Conservation (phyloP, 1,140 invertebrate genomes). For the Helicoverpa armigera region DNA sequence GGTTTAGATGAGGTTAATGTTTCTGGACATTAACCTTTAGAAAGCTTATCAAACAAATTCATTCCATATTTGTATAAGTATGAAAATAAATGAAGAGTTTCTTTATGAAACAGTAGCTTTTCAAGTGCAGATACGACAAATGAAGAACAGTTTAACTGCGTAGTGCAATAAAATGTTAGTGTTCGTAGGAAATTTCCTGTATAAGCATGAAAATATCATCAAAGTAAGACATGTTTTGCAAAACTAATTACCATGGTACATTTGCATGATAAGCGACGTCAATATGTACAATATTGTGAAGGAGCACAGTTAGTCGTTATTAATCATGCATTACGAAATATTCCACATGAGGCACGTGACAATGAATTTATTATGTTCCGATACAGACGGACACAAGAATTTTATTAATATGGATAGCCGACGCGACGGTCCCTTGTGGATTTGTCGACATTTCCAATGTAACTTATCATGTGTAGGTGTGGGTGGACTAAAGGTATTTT, state of each 20-base stretch:
- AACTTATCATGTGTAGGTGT: not conserved
- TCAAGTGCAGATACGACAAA: no score
- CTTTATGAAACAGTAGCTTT: no score
- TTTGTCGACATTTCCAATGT: slow-evolving; percentile 38
- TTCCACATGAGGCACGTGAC: slow-evolving; percentile 49
- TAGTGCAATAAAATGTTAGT: no score
- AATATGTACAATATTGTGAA: slow-evolving; percentile 30
- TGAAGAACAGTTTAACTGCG: no score
- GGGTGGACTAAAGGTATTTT: not conserved
- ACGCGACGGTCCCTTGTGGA: slow-evolving; percentile 45
- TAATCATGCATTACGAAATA: slow-evolving; percentile 62
- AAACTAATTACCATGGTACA: slow-evolving; percentile 1
- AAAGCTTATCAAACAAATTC: no score
- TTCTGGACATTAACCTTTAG: no score
- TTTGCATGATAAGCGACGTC: not conserved
- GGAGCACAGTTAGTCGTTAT: slow-evolving; percentile 27
- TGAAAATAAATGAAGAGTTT: no score
- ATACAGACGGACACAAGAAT: slow-evolving; percentile 51
- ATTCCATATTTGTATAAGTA: no score
- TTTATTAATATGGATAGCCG: slow-evolving; percentile 64
- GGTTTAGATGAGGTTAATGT: no score
- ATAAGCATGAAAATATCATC: not conserved
- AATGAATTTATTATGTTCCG: slow-evolving; percentile 55
- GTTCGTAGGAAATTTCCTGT: not conserved
- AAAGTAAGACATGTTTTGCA: not conserved